Base-by-base conservation (phyloP, 2,113 vertebrate species). In the western clawed frog (Xenopus tropicalis) region DNA sequence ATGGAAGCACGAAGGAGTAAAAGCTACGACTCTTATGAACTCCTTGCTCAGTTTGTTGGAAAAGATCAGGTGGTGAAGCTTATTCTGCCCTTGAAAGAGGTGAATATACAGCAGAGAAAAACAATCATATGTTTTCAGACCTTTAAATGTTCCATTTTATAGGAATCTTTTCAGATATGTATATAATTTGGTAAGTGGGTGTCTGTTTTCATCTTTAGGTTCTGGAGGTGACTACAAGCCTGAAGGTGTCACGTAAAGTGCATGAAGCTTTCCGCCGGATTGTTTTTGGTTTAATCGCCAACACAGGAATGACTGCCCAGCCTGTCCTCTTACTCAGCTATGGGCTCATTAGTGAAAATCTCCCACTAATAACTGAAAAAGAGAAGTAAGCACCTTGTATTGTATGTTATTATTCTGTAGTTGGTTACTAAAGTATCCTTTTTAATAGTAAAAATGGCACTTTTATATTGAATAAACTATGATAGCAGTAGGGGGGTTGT, bases 1-100 rank as follows among this genome's bases (percentile, higher is more conserved):
- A 98, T 98, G 96, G 97, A 99, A 84, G 97, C 97, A 0, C 93
- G 96, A 23, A 93, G 95, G 88, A 98, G 91, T 89, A 98, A 97
- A 82, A 99, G 97, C 80, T 95, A 93, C 0, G 94, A 98, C 78
- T 96, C 95, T 2, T 99, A 99, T 0, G 93, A 98, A 90, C 88
- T 98, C 73, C 91, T 99, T 79, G 96, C 89, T 8, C 91, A 85
- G 75, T 99, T 94, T 80, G 86, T 95, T 71, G 93, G 96, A 79
- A 94, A 89, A 72, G 88, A 92, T 23, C 92, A 92, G 25, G 84
- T 99, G 79, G 91, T 89, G 0, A 93, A 92, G 62, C 90, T 99
- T 51, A 94, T 98, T 71, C 78, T 97, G 74, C 97, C 97, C 0
- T 84, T 98, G 67, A 99, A 99, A 87, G 96, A 96, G 94, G 97